A percentile compares a stretch with the other conserved stretches of the same genome.
phyloP scores from a whole-genome alignment of 2,797 vertebrate genomes.

The Valencia hispanica region DNA sequence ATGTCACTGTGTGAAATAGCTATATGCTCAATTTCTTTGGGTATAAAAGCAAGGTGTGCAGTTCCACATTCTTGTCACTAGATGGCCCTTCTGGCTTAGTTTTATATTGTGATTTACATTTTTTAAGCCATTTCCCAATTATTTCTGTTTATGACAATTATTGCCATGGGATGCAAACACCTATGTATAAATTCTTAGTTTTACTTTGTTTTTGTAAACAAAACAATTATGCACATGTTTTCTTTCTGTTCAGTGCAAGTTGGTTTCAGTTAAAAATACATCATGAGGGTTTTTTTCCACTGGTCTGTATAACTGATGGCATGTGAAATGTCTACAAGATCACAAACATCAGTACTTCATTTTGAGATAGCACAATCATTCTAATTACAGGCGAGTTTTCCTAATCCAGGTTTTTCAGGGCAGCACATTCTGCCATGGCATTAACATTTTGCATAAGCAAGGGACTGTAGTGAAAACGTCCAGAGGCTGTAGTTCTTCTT shows the following conservation, averaged over 20 bases:
- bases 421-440: not conserved
- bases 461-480: not conserved
- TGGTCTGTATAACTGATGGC: not conserved
- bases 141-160: not conserved
- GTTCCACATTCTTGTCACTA: constrained; percentile 46
- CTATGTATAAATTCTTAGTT: not conserved
- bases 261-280: not conserved
- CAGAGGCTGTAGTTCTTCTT: not conserved
- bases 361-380: not conserved
- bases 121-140: not conserved
- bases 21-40: not conserved
- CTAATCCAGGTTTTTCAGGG: not conserved
- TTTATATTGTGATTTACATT: not conserved
- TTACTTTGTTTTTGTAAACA: constrained; percentile 15
- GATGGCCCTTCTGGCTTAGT: constrained; percentile 44
- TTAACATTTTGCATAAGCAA: not conserved
- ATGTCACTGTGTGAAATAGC: not conserved
- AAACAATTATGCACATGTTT: not conserved
- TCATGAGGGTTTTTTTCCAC: not conserved
- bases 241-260: not conserved
- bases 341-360: not conserved
- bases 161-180: not conserved
- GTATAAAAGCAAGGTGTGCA: constrained; percentile 22
- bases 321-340: not conserved
- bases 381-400: not conserved